Evolutionary conservation across 2,113 vertebrate genomes (phyloP).

Genomic region (Lagopus muta): DNA sequence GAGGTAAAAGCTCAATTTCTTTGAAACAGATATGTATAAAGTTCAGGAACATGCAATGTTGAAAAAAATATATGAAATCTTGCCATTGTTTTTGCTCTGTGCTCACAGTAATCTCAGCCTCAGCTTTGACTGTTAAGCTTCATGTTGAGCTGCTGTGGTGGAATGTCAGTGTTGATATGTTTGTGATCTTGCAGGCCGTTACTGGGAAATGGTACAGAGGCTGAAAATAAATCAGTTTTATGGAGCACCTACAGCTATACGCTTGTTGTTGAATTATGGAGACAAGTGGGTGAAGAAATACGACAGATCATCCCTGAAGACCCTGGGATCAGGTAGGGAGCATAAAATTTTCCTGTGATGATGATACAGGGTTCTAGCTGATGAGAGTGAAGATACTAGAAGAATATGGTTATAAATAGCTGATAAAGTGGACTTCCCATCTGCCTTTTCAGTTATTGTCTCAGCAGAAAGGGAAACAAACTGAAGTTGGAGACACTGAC

Average conservation of each 20-base stretch:
- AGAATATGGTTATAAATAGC: not conserved
- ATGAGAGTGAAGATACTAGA: not conserved
- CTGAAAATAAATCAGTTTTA: conserved; percentile 92
- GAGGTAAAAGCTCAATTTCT: not conserved
- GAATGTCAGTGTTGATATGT: not conserved
- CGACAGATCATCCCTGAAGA: conserved; percentile 89
- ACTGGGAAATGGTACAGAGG: conserved; percentile 91
- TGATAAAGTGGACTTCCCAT: not conserved
- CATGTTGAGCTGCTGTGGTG: not conserved
- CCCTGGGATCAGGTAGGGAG: conserved; percentile 86
- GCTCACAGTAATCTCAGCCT: not conserved
- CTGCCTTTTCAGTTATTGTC: not conserved
- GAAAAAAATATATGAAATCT: not conserved
- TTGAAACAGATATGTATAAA: not conserved
- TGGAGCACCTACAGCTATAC: conserved; percentile 88
- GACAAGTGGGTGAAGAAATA: conserved; percentile 92
- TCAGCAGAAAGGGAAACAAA: conserved; percentile 3
- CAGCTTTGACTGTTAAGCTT: not conserved
- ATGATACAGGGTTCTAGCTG: not conserved
- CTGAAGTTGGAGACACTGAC: not conserved
- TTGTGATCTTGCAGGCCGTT: conserved; percentile 82
- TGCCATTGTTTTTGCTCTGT: not conserved
- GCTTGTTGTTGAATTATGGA: conserved; percentile 87
- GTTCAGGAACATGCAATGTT: not conserved
- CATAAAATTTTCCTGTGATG: not conserved